Base-by-base conservation (phyloP, 2,888 invertebrate genomes). In the Seira ritae region DNA sequence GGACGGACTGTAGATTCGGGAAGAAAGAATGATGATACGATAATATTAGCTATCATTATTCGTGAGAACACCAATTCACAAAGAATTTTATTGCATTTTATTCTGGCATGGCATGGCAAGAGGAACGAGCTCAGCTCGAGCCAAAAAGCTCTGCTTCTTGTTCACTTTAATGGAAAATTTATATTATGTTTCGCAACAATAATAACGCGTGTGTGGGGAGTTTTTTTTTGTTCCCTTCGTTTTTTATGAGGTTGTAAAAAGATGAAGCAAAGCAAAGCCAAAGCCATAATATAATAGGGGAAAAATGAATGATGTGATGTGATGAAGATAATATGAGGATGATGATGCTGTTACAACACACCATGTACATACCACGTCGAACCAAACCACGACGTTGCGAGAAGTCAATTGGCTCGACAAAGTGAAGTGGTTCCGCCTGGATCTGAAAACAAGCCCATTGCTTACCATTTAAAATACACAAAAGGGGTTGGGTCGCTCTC, bases 371-470 rank as follows among this genome's bases (percentile, higher is more conserved):
- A n/a, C n/a, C 42, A 42, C 42, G 12, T 12, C 42, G 12, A 4
- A 15, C 65, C 74, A 66, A 74, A 4, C 22, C 22, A 22, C 46
- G 62, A 65, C 74, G 74, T 46, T 46, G 76, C 12, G 3, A 8
- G 46, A 42, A 67, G 55, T 50, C 76, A 76, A 76, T 76, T 76
- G 76, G 76, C 76, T 68, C 67, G 17, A 46, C 76, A 50, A 50
- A 8, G 19, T 12, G 8, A 3, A 20, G 22, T 23, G 50, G 76
- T 55, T 76, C 76, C 76, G 76, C 76, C 76, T 76, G 66, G 23
- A 66, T 76, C 68, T n/a, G 76, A 42, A 68, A 24, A 50, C 55
- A 22, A 66, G 31, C 68, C 68, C 55, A 76, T 20, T 60, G 23
- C 23, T 37, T 17, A 70, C 46, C 19, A 46, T 12, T 65, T 22